Evolutionary conservation across 2,113 vertebrate species (phyloP).

Genomic region (Periophthalmodon schlosseri): DNA sequence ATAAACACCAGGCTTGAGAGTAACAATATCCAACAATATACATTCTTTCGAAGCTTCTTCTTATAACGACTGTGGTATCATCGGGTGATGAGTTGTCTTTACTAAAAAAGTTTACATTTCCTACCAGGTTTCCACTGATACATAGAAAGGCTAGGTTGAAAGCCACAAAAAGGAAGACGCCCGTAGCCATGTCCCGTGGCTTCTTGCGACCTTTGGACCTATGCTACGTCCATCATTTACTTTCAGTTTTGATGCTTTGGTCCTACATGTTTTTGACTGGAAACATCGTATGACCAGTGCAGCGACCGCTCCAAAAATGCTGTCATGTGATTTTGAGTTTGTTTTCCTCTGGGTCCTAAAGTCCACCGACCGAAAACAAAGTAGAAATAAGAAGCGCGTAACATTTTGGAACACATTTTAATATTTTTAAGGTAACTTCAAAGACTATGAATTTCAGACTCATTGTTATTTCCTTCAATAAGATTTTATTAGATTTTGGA

Average conservation of each 20-base stretch:
- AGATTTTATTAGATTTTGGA: not conserved
- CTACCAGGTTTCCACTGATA: conserved; percentile 60
- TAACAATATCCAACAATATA: no score
- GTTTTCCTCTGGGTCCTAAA: conserved; percentile 64
- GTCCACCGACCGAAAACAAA: rapidly evolving
- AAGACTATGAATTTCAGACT: not conserved
- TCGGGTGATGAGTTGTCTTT: conserved; percentile 15
- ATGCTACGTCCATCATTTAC: conserved; percentile 9
- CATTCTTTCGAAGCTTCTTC: not conserved
- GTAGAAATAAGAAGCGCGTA: no score
- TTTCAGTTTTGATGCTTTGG: not conserved
- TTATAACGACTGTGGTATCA: not conserved
- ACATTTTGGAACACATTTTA: no score
- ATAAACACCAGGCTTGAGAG: not conserved
- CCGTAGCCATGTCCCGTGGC: conserved; percentile 56
- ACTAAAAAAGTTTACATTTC: conserved; percentile 10
- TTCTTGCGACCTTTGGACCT: not conserved
- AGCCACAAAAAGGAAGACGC: conserved; percentile 35
- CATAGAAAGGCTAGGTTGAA: conserved; percentile 38
- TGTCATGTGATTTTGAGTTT: conserved; percentile 61
- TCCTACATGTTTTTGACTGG: not conserved
- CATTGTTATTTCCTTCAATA: not conserved
- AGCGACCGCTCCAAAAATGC: not conserved
- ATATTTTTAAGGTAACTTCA: not conserved
- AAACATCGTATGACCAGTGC: not conserved